Percentiles rank a stretch among this genome's conserved stretches.
Evolutionary conservation across 2,888 invertebrate species (phyloP).

Genomic region (Stegana nigrithorax): DNA sequence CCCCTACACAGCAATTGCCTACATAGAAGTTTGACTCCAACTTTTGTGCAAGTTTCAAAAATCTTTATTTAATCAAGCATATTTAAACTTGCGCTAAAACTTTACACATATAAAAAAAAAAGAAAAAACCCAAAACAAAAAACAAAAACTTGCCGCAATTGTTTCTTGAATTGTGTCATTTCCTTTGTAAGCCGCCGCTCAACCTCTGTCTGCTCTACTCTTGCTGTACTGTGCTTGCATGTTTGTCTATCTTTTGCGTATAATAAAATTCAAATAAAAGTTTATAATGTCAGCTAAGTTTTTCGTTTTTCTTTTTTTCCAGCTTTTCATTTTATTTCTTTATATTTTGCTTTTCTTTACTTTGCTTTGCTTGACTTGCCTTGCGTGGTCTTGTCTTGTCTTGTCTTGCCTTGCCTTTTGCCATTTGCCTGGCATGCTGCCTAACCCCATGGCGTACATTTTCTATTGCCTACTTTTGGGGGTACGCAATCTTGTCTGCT

Average conservation of each 20-base stretch:
- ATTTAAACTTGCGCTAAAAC: constrained; percentile 35
- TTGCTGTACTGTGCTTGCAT: neutral
- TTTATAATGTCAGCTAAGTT: constrained; percentile 3
- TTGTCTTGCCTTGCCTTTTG: neutral
- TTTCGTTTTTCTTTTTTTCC: neutral
- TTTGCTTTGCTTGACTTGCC: neutral
- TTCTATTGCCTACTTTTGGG: neutral
- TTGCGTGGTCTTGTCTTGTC: too few relatives aligned
- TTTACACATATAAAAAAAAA: too few relatives aligned
- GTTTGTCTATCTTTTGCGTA: constrained; percentile 17
- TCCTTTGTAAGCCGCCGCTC: neutral
- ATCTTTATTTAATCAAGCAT: constrained; percentile 60
- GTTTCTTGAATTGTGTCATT: constrained; percentile 36
- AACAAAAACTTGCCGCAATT: constrained; percentile 49
- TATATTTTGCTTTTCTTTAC: too few relatives aligned
- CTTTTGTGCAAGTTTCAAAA: constrained; percentile 36
- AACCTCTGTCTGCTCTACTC: neutral
- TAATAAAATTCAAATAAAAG: constrained; percentile 15
- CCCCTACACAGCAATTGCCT: too few relatives aligned
- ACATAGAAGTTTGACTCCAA: too few relatives aligned
- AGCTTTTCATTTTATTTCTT: too few relatives aligned
- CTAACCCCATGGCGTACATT: too few relatives aligned
- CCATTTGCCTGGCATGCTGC: neutral
- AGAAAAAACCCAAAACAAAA: constrained; percentile 1
- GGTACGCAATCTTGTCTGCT: constrained; percentile 26